Evolutionary conservation across 2,113 vertebrate genomes (phyloP).

Genomic region (Aphelocoma coerulescens): DNA sequence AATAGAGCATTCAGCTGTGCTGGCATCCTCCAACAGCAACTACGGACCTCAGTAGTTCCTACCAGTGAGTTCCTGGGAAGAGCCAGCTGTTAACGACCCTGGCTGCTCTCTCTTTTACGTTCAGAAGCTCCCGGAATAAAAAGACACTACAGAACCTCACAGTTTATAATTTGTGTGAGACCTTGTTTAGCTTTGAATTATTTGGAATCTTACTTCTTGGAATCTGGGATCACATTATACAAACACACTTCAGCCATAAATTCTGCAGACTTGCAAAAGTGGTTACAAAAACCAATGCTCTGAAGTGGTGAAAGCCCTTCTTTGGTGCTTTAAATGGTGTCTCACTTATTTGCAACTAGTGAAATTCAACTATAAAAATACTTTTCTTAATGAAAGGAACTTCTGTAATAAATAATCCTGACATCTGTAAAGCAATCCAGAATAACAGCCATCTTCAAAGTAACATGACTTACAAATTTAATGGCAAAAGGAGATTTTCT

Average conservation of each 20-base stretch:
- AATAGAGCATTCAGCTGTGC: not conserved
- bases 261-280: not conserved
- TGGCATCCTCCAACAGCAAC: not conserved
- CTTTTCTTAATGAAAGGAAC: not conserved
- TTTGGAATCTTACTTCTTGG: not conserved
- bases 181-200: slow-evolving; percentile 5
- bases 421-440: not conserved
- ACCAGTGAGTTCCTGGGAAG: not conserved
- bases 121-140: not conserved
- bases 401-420: slow-evolving; percentile 4
- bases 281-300: not conserved
- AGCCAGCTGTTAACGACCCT: not conserved
- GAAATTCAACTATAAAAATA: not conserved
- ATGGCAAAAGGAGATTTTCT: not conserved
- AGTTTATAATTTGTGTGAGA: not conserved
- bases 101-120: not conserved
- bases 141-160: not conserved
- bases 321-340: not conserved
- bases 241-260: not conserved
- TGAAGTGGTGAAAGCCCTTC: slow-evolving; percentile 1
- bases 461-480: not conserved
- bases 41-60: not conserved
- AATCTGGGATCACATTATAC: not conserved
- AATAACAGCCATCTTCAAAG: not conserved
- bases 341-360: not conserved